Percentiles rank a stretch among this genome's conserved stretches.
Evolutionary conservation across 2,888 invertebrate genomes (phyloP).

Genomic region (Saturnia japonica): DNA sequence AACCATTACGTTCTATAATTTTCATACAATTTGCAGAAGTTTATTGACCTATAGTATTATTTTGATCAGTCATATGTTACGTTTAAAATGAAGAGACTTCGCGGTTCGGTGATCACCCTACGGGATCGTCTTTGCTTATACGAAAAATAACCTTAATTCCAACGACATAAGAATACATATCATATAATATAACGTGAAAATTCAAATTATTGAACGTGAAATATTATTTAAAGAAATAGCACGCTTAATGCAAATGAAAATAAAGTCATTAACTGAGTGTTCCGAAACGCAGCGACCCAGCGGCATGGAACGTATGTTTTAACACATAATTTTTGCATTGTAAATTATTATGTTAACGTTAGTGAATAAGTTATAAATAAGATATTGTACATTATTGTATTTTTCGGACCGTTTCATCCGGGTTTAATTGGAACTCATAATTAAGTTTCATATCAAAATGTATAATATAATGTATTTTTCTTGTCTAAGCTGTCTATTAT

Average conservation of each 20-base stretch:
- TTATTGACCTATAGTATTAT: slow-evolving; percentile 49
- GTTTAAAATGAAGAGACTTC: slow-evolving; percentile 54
- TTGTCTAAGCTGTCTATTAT: not conserved
- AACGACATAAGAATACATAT: slow-evolving; percentile 4
- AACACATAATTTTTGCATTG: slow-evolving; percentile 47
- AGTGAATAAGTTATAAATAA: slow-evolving; percentile 6
- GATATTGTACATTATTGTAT: not conserved
- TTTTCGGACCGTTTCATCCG: not conserved
- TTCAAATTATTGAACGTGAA: not conserved
- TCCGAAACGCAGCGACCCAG: slow-evolving; percentile 16
- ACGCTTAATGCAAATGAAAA: not conserved
- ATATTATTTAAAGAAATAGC: slow-evolving; percentile 20
- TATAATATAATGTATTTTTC: not conserved
- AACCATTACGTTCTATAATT: slow-evolving; percentile 15
- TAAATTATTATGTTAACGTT: slow-evolving; percentile 37
- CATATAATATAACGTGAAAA: slow-evolving; percentile 21
- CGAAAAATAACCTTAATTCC: not conserved
- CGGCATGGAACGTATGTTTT: slow-evolving; percentile 40
- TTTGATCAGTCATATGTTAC: slow-evolving; percentile 56
- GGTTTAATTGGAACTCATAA: not conserved
- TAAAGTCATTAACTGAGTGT: slow-evolving; percentile 29
- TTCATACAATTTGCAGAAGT: slow-evolving; percentile 29
- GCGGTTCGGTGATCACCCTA: slow-evolving; percentile 63
- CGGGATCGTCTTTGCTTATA: slow-evolving; percentile 26
- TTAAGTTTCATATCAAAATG: not conserved